A percentile compares a stretch with the other conserved stretches of the same genome.
phyloP scores from a whole-genome alignment of 2,797 vertebrate species.

The Sciaenops ocellatus region DNA sequence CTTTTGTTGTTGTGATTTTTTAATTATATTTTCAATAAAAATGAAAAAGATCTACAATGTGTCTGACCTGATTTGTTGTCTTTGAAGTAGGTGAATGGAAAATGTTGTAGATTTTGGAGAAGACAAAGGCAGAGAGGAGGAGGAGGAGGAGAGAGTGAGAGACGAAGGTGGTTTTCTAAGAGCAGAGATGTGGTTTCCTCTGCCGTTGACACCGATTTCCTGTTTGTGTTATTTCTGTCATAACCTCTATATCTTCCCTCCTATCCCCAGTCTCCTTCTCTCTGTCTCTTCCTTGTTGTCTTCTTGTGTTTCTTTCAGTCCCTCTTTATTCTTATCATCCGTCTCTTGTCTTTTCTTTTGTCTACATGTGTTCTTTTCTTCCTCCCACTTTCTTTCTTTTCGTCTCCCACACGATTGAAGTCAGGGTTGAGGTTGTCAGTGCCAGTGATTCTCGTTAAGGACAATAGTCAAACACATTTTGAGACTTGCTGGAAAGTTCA shows the following conservation, averaged over 20 bases:
- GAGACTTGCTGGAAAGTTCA: too few relatives aligned
- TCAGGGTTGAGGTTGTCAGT: background rate
- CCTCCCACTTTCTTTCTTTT: background rate
- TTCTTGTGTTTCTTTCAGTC: slow-evolving; percentile 17
- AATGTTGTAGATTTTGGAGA: slow-evolving; percentile 21
- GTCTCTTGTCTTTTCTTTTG: background rate
- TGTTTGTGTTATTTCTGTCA: slow-evolving; percentile 79
- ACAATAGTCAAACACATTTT: too few relatives aligned
- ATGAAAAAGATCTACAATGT: slow-evolving; percentile 27
- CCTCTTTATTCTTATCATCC: background rate
- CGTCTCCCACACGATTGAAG: background rate
- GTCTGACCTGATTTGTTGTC: slow-evolving; percentile 33
- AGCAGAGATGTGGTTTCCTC: slow-evolving; percentile 83
- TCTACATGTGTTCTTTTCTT: slow-evolving; percentile 4
- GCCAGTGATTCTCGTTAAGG: too few relatives aligned
- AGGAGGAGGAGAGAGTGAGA: slow-evolving; percentile 44
- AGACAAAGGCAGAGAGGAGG: slow-evolving; percentile 24
- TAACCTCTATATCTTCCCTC: slow-evolving; percentile 21
- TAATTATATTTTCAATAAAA: slow-evolving; percentile 24
- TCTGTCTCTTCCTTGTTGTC: slow-evolving; percentile 1
- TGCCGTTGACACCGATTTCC: slow-evolving; percentile 80
- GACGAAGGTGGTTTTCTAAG: slow-evolving; percentile 59
- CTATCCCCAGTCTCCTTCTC: background rate
- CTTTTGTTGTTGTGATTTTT: slow-evolving; percentile 9
- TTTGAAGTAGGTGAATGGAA: slow-evolving; percentile 45